Base-by-base conservation (phyloP, 2,888 invertebrate genomes). In the Agriopis aurantiaria region DNA sequence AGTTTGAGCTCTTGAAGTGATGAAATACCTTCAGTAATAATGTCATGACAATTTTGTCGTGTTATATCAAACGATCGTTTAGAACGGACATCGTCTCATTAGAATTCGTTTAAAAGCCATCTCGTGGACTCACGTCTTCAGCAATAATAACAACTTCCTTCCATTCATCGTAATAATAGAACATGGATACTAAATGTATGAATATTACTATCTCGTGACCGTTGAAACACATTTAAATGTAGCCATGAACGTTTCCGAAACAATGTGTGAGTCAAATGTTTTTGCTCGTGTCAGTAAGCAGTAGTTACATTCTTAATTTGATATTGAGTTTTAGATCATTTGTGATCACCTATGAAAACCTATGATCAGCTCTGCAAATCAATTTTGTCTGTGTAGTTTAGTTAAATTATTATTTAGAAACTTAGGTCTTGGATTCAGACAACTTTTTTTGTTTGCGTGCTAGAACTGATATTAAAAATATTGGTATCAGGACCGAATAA, bases 91-190 rank as follows among this genome's bases (percentile, higher is more conserved):
- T 74, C 74, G 74, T 71, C 72, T 79, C 74, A 81, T 85, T 83
- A 79, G 74, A 80, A 85, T 83, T 81, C 83, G 80, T 82, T 83
- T 79, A 80, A 72, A 63, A 73, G 60, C 76, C 80, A 82, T 82
- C 81, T 78, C 71, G 65, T 67, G 65, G 77, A 78, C 82, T 83
- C 83, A 82, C 82, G 81, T 84, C 71, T 78, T 74, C 73, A 62
- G 64, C 73, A 76, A 82, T 78, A 80, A 80, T 82, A 85, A 80
- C 80, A 78, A 86, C 85, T 86, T 86, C 85, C 85, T 85, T 78
- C 78, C 82, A 82, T 84, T 83, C 81, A 80, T 78, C 72, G 69
- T 69, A 72, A 67, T 64, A 61, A 74, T 76, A 70, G 79, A 66
- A 79, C 77, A 77, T 72, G 67, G 43, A 59, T 74, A 69, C 74